Evolutionary conservation across 2,113 vertebrate genomes (phyloP).

Genomic region (Parotia lawesii): DNA sequence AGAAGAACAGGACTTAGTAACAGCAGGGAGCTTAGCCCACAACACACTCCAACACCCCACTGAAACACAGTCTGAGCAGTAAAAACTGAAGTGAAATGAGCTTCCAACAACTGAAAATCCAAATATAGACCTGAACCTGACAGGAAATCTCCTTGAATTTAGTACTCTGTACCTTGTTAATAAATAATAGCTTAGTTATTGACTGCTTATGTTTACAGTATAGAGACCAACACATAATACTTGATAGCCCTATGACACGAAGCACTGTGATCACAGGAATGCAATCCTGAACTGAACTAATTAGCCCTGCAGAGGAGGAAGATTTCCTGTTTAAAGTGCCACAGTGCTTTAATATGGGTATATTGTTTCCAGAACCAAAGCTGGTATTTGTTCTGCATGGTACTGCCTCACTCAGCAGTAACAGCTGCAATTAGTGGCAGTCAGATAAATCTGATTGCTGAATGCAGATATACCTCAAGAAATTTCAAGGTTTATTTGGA

Average conservation of each 20-base stretch:
- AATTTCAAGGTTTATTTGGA: not conserved
- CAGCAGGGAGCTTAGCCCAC: not conserved
- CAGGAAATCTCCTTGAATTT: not conserved
- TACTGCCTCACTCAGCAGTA: not conserved
- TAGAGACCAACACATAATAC: not conserved
- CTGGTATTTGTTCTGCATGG: not conserved
- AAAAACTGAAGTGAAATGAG: not conserved
- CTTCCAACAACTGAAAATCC: not conserved
- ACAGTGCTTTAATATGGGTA: not conserved
- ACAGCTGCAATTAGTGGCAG: not conserved
- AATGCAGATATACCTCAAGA: not conserved
- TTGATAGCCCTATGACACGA: conserved; percentile 16
- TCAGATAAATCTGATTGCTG: not conserved
- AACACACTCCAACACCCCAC: not conserved
- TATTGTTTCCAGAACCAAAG: not conserved
- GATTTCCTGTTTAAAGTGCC: not conserved
- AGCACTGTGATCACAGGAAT: not conserved
- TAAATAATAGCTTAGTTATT: conserved; percentile 14
- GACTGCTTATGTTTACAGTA: not conserved
- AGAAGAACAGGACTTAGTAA: not conserved
- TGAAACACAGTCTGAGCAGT: not conserved
- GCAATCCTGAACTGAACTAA: not conserved
- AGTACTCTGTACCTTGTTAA: not conserved
- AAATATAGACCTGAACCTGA: not conserved
- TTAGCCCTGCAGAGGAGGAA: not conserved